Percentiles rank a stretch among this genome's conserved stretches.
Conservation (phyloP, 2,113 vertebrate species). For the Australoheros scitulus region DNA sequence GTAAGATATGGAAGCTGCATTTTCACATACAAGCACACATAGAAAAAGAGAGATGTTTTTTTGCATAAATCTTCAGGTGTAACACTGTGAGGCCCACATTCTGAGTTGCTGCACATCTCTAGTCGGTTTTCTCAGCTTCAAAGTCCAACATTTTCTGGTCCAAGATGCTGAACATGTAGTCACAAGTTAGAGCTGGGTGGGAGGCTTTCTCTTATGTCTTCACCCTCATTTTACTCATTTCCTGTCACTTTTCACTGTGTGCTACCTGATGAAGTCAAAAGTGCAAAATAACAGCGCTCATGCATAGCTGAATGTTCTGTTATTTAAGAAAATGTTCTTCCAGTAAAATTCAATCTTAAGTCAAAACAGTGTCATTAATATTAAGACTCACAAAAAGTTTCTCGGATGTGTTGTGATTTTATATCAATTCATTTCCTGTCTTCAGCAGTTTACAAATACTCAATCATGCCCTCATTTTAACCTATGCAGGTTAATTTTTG, state of each 20-base stretch:
- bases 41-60: background rate
- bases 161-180: background rate
- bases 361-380: background rate
- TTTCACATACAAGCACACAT: background rate
- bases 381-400: conserved; percentile 2
- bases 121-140: background rate
- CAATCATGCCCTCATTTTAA: background rate
- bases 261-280: background rate
- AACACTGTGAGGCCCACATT: background rate
- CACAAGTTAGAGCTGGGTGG: background rate
- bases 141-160: background rate
- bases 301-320: background rate
- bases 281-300: background rate
- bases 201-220: background rate
- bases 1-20: conserved; percentile 12
- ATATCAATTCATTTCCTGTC: background rate
- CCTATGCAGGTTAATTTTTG: background rate
- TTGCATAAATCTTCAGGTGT: background rate
- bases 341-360: too few relatives aligned
- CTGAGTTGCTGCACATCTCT: background rate
- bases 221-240: background rate
- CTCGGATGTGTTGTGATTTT: background rate
- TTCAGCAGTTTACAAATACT: background rate
- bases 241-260: background rate
- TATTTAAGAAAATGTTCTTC: background rate